phyloP scores from a whole-genome alignment of 2,797 vertebrate species.

The Adrianichthys oophorus region DNA sequence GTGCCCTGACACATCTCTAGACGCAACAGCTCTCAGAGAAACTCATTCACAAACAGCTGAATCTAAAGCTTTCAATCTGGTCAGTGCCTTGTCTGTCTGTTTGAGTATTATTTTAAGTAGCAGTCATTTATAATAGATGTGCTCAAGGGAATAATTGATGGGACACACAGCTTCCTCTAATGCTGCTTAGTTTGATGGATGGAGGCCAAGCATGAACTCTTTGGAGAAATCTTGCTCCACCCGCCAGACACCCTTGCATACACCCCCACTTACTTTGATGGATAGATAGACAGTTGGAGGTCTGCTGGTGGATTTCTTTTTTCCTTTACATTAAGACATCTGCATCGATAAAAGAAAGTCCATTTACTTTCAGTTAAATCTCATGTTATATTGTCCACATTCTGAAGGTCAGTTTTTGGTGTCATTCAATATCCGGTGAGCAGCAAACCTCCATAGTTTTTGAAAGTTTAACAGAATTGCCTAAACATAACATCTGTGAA shows the following conservation, averaged over 20 bases:
- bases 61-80: slow-evolving; percentile 46
- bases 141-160: slow-evolving; percentile 77
- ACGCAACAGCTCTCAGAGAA: neutral
- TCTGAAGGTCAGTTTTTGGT: neutral
- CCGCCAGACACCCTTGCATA: slow-evolving; percentile 34
- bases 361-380: slow-evolving; percentile 32
- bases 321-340: slow-evolving; percentile 35
- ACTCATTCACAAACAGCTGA: slow-evolving; percentile 19
- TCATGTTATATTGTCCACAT: slow-evolving; percentile 9
- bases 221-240: slow-evolving; percentile 45
- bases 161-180: slow-evolving; percentile 71
- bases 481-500: too few relatives aligned
- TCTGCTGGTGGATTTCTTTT: slow-evolving; percentile 40
- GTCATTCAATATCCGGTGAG: too few relatives aligned
- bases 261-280: slow-evolving; percentile 58
- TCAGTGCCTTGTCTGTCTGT: slow-evolving; percentile 66
- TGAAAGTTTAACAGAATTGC: too few relatives aligned
- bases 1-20: slow-evolving; percentile 4
- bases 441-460: too few relatives aligned
- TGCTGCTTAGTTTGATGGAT: slow-evolving; percentile 72
- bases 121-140: slow-evolving; percentile 74
- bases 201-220: slow-evolving; percentile 63
- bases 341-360: slow-evolving; percentile 33
- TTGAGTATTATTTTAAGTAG: slow-evolving; percentile 75
- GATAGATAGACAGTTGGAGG: slow-evolving; percentile 57